Percentiles rank a stretch among this genome's conserved stretches.
Conservation (phyloP, 2,888 invertebrate species). For the Volucella inflata region DNA sequence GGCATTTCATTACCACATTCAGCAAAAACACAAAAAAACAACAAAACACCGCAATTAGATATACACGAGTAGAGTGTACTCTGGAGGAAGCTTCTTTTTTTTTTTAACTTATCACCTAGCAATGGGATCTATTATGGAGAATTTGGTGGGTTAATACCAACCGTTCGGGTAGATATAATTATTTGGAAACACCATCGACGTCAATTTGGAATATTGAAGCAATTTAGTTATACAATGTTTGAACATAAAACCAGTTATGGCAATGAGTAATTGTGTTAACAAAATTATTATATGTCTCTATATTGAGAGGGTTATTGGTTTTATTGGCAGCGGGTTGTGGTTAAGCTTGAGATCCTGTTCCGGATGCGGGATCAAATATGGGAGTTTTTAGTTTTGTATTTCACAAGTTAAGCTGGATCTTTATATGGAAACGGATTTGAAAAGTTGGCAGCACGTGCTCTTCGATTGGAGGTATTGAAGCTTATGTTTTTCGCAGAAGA, state of each 20-base stretch:
- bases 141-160: constrained; percentile 24
- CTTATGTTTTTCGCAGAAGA: too few species aligned
- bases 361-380: too few species aligned
- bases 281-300: too few species aligned
- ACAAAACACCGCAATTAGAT: not conserved
- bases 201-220: not conserved
- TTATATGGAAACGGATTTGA: too few species aligned
- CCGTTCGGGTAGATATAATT: not conserved
- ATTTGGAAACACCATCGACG: constrained; percentile 39
- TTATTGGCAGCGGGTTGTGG: too few species aligned
- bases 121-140: not conserved
- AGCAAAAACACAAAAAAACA: not conserved
- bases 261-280: not conserved
- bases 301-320: too few species aligned
- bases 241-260: constrained; percentile 29
- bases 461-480: too few species aligned
- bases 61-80: too few species aligned
- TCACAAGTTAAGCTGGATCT: too few species aligned
- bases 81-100: not conserved
- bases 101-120: not conserved
- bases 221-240: constrained; percentile 9
- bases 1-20: constrained; percentile 42
- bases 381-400: too few species aligned
- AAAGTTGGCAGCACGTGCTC: too few species aligned
- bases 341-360: too few species aligned